phyloP scores from a whole-genome alignment of 1,140 invertebrate genomes.

The Spodoptera litura region DNA sequence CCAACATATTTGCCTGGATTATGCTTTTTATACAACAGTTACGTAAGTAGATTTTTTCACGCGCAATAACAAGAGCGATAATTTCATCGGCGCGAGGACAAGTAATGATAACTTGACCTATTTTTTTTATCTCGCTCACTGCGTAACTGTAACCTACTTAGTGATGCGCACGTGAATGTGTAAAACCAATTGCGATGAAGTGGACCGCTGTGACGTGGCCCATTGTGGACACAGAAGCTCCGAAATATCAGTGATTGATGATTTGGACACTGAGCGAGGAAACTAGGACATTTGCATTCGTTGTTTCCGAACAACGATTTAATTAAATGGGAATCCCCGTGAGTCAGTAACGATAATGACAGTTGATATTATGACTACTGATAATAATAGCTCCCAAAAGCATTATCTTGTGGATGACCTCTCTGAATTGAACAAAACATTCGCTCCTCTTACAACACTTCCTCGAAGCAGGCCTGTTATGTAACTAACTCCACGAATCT shows the following conservation, averaged over 20 bases:
- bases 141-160: constrained; percentile 82
- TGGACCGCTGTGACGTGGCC: constrained; percentile 57
- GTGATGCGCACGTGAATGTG: constrained; percentile 64
- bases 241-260: constrained; percentile 55
- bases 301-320: neutral
- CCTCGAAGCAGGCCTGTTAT: constrained; percentile 35
- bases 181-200: constrained; percentile 70
- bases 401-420: neutral
- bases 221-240: constrained; percentile 48
- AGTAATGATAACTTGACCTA: constrained; percentile 84
- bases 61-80: constrained; percentile 79
- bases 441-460: constrained; percentile 16
- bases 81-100: constrained; percentile 83
- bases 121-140: constrained; percentile 83
- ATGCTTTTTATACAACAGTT: constrained; percentile 54
- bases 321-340: constrained; percentile 20
- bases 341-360: constrained; percentile 12
- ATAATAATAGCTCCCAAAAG: neutral
- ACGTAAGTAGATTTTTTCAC: constrained; percentile 78
- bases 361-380: neutral
- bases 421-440: constrained; percentile 9
- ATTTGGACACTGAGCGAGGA: neutral
- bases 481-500: constrained; percentile 51
- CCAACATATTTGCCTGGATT: constrained; percentile 37
- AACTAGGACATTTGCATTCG: neutral